Evolutionary conservation across 1,140 invertebrate genomes (phyloP).

Genomic region (Solen grandis): DNA sequence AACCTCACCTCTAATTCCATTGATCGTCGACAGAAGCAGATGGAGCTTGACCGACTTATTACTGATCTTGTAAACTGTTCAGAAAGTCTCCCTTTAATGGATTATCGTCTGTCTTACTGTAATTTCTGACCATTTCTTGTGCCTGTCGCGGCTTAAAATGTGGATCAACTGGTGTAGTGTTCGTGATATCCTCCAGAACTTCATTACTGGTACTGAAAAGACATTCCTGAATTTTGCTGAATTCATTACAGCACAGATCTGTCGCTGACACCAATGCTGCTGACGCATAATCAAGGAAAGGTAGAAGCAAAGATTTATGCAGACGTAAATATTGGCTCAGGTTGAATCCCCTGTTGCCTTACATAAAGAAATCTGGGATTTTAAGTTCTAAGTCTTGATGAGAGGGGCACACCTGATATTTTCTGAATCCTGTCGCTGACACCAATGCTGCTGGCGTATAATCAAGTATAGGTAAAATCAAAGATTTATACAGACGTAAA

Average conservation of each 20-base stretch:
- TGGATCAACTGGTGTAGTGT: background rate
- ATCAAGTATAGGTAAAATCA: too few species aligned
- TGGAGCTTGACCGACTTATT: background rate
- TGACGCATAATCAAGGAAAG: too few species aligned
- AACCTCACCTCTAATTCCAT: background rate
- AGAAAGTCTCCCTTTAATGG: conserved; percentile 1
- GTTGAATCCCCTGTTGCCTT: too few species aligned
- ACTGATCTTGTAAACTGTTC: background rate
- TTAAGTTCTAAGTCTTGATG: too few species aligned
- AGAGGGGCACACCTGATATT: too few species aligned
- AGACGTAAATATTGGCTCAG: too few species aligned
- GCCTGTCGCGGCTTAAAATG: background rate
- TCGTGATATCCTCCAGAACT: background rate
- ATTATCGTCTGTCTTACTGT: background rate
- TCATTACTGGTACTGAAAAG: conserved; percentile 2
- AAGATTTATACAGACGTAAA: too few species aligned
- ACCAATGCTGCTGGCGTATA: too few species aligned
- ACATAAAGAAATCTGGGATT: too few species aligned
- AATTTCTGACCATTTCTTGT: conserved; percentile 10
- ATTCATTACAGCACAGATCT: background rate
- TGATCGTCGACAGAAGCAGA: background rate
- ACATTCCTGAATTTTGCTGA: conserved; percentile 4
- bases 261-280: too few species aligned
- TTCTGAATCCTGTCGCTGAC: too few species aligned
- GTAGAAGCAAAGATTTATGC: too few species aligned